Percentiles rank a stretch among this genome's conserved stretches.
Conservation (phyloP, 53 echinoderm and acorn worm species). For the Henricia sp. region DNA sequence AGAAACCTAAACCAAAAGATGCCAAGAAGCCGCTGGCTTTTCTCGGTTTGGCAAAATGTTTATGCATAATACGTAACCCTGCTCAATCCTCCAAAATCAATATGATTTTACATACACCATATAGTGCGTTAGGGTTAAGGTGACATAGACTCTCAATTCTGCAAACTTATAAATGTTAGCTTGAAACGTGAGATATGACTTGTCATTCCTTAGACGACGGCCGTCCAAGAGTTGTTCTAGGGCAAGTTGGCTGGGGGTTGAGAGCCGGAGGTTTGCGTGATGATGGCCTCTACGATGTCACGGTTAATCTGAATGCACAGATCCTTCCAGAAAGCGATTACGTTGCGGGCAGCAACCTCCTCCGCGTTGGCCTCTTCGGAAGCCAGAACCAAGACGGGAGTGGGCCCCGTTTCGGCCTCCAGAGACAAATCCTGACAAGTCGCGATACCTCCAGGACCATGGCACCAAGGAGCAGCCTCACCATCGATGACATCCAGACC, state of each 20-base stretch:
- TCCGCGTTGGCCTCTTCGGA: slow-evolving; percentile 64
- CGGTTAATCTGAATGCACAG: slow-evolving; percentile 25
- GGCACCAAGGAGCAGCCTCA: slow-evolving; percentile 21
- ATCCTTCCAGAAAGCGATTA: slow-evolving; percentile 10
- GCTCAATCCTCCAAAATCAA: too few relatives aligned
- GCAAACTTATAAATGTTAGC: not conserved
- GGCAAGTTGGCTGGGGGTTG: slow-evolving; percentile 25
- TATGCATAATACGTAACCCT: too few relatives aligned
- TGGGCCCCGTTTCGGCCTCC: slow-evolving; percentile 19
- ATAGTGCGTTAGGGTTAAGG: too few relatives aligned
- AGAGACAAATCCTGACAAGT: slow-evolving; percentile 30
- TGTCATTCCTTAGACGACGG: slow-evolving; percentile 16
- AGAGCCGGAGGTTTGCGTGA: slow-evolving; percentile 19
- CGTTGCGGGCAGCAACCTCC: slow-evolving; percentile 48
- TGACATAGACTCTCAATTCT: too few relatives aligned
- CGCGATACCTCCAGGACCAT: slow-evolving; percentile 8
- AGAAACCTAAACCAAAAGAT: too few relatives aligned
- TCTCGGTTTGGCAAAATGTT: too few relatives aligned
- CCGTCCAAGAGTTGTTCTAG: slow-evolving; percentile 15
- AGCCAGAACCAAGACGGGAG: slow-evolving; percentile 30
- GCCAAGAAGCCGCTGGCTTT: too few relatives aligned
- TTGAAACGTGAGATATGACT: not conserved
- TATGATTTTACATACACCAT: too few relatives aligned
- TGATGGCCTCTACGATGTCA: slow-evolving; percentile 57
- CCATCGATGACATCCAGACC: slow-evolving; percentile 22